Evolutionary conservation across 2,113 vertebrate species (phyloP).

Genomic region (Ibidorhyncha struthersii): DNA sequence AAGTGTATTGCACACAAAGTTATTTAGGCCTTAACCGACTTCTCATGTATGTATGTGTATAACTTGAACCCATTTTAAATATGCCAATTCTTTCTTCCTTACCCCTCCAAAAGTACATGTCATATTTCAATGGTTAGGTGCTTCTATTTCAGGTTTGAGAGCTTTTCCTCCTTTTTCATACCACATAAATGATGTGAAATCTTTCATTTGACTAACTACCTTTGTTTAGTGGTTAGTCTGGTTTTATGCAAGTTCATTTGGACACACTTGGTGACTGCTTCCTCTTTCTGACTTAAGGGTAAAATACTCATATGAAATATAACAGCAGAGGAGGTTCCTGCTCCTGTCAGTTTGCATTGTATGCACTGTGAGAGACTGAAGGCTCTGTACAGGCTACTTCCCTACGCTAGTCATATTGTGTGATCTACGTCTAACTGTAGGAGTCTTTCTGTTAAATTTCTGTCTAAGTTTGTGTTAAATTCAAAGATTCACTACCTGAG

Average conservation of each 20-base stretch:
- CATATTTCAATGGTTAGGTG: neutral
- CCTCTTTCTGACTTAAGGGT: neutral
- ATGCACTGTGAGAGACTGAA: neutral
- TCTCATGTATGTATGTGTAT: neutral
- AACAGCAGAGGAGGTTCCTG: neutral
- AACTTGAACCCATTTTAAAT: neutral
- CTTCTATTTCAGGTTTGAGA: neutral
- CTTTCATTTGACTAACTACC: neutral
- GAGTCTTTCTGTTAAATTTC: neutral
- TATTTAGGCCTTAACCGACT: neutral
- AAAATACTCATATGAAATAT: neutral
- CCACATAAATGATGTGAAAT: neutral
- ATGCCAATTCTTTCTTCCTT: neutral
- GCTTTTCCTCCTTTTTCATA: neutral
- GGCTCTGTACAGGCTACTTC: neutral
- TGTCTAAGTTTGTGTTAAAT: neutral
- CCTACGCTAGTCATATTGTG: neutral
- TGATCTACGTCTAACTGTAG: neutral
- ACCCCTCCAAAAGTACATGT: neutral
- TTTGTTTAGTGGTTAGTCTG: neutral
- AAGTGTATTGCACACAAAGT: neutral
- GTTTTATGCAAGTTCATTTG: neutral
- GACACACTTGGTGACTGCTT: neutral
- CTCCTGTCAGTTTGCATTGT: neutral
- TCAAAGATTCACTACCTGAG: neutral